These are phyloP conservation scores for Amblyjoppa fuscipennis DNA, from an alignment of 2,888 invertebrate genomes.

Conservation along the genomic window DNA sequence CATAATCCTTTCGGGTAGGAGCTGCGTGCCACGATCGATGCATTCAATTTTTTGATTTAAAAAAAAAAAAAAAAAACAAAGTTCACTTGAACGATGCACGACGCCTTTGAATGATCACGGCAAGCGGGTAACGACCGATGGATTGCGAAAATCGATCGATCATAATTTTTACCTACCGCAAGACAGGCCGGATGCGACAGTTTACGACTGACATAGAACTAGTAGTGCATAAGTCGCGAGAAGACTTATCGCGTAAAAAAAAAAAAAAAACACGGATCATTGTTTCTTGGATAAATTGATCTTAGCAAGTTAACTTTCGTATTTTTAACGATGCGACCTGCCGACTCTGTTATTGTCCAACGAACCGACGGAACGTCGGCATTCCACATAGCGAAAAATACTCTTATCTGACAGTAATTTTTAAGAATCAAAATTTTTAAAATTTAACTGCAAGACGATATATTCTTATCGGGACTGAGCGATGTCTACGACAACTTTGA, in stretches of 20 bases:
- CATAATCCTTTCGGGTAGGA: constrained; percentile 1
- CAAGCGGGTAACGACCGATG: neutral
- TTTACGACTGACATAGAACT: neutral
- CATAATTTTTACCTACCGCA: neutral
- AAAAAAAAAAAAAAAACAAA: neutral
- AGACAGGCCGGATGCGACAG: neutral
- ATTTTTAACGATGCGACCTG: neutral
- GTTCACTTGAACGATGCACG: neutral
- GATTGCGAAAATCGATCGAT: constrained; percentile 32
- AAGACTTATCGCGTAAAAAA: neutral
- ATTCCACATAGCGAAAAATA: neutral
- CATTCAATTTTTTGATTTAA: neutral
- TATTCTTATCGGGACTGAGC: neutral
- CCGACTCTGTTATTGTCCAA: neutral
- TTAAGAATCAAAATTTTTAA: neutral
- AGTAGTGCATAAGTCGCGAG: neutral
- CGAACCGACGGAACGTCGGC: neutral
- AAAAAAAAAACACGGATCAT: neutral
- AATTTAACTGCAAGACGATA: neutral
- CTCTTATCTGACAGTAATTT: neutral
- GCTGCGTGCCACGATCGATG: neutral
- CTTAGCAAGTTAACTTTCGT: neutral
- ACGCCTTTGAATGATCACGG: neutral
- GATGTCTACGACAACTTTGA: neutral
- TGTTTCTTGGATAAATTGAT: neutral